Conservation (phyloP, 2,113 vertebrate species). For the Ploceus nigricollis region DNA sequence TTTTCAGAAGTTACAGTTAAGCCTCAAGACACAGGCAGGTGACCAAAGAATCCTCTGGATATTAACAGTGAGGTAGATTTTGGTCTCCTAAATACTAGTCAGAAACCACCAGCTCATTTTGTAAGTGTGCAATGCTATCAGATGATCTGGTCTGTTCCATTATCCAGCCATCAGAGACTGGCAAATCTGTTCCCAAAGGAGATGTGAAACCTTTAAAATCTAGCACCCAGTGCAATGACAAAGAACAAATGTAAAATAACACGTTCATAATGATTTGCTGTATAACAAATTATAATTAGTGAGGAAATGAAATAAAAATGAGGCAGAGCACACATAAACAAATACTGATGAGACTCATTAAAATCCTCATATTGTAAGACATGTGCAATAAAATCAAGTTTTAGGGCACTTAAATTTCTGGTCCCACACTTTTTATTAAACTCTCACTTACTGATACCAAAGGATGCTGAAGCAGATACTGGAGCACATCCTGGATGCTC, state of each 20-base stretch:
- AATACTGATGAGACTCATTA: slow-evolving; percentile 22
- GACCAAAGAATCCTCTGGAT: background rate
- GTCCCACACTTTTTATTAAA: background rate
- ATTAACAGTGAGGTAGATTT: background rate
- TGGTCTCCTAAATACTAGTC: background rate
- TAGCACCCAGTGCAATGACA: background rate
- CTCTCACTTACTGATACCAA: background rate
- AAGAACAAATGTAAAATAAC: slow-evolving; percentile 8
- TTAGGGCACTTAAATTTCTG: background rate
- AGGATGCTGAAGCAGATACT: background rate
- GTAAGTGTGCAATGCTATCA: background rate
- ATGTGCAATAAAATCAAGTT: background rate
- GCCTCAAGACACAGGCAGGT: background rate
- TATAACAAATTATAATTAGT: background rate
- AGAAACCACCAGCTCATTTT: background rate
- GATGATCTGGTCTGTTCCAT: background rate
- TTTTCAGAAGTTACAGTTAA: background rate
- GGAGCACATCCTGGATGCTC: background rate
- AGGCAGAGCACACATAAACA: background rate
- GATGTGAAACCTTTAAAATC: background rate
- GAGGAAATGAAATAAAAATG: background rate
- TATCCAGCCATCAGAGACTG: background rate
- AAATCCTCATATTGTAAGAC: background rate
- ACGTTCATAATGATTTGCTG: background rate
- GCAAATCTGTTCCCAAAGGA: background rate